A percentile compares a stretch with the other conserved stretches of the same genome.
These are phyloP conservation scores for Tapirus terrestris DNA, from an alignment of 2,113 vertebrate species.

Conservation along the genomic window DNA sequence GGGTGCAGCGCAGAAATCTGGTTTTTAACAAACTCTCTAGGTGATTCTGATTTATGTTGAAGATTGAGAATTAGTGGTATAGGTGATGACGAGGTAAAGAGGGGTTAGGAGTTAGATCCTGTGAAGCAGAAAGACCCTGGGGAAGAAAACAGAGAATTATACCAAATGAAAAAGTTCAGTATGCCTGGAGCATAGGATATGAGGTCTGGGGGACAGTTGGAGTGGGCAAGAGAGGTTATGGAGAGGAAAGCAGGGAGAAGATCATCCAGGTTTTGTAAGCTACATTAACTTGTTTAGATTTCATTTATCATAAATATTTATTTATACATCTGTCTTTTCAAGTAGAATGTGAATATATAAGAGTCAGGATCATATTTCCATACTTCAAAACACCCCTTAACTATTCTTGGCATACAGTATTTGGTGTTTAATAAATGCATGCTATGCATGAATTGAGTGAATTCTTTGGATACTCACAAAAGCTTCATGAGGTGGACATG, in stretches of 20 bases:
- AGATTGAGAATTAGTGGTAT: neutral
- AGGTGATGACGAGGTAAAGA: neutral
- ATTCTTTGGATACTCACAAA: neutral
- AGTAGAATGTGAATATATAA: neutral
- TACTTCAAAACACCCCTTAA: neutral
- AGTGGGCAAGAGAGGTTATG: neutral
- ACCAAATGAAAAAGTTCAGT: neutral
- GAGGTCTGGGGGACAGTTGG: neutral
- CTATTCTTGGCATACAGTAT: neutral
- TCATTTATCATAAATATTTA: neutral
- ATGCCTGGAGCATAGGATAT: neutral
- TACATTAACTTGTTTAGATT: neutral
- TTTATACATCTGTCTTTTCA: neutral
- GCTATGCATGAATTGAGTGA: neutral
- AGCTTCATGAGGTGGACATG: neutral
- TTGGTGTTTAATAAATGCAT: neutral
- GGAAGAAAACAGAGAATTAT: neutral
- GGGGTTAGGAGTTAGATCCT: neutral
- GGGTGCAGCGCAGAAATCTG: neutral
- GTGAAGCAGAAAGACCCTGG: neutral
- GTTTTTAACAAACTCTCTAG: neutral
- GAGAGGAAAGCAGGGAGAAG: neutral
- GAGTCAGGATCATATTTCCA: neutral
- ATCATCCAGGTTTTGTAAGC: neutral
- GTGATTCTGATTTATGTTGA: neutral